Evolutionary conservation across 2,888 invertebrate genomes (phyloP).

Genomic region (Druceiella hillmani): DNA sequence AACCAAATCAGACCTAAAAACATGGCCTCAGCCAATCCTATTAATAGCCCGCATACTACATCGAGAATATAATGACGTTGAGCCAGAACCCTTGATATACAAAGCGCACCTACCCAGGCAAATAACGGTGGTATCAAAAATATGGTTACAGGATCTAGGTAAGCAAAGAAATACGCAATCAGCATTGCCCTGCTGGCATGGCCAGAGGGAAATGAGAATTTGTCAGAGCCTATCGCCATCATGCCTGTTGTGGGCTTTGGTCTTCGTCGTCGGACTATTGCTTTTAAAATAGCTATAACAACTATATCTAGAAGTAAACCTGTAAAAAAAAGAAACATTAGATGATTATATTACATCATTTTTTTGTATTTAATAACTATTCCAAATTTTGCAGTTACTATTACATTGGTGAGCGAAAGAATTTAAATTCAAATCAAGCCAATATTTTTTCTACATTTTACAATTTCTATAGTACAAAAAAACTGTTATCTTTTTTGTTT

Average conservation of each 20-base stretch:
- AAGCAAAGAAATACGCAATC: constrained; percentile 66
- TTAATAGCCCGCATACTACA: constrained; percentile 64
- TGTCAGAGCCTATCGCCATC: constrained; percentile 74
- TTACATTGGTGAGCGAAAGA: too few species aligned
- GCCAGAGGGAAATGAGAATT: constrained; percentile 91
- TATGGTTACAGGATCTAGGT: constrained; percentile 56
- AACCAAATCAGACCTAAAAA: constrained; percentile 65
- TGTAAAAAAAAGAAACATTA: constrained; percentile 39
- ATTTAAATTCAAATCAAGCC: too few species aligned
- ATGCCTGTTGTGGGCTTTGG: constrained; percentile 67
- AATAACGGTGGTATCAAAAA: constrained; percentile 59
- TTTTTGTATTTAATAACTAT: constrained; percentile 4
- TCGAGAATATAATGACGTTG: constrained; percentile 87
- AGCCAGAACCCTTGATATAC: constrained; percentile 73
- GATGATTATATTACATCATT: constrained; percentile 3
- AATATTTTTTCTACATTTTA: too few species aligned
- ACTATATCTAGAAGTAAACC: constrained; percentile 78
- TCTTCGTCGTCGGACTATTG: constrained; percentile 68
- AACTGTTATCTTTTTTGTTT: too few species aligned
- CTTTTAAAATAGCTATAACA: constrained; percentile 71
- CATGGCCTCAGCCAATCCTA: constrained; percentile 70
- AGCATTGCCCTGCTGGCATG: constrained; percentile 83
- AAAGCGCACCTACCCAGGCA: constrained; percentile 71
- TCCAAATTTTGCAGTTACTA: too few species aligned
- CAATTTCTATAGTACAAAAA: too few species aligned